Evolutionary conservation across 1,140 invertebrate species (phyloP).

Genomic region (Apolygus lucorum): DNA sequence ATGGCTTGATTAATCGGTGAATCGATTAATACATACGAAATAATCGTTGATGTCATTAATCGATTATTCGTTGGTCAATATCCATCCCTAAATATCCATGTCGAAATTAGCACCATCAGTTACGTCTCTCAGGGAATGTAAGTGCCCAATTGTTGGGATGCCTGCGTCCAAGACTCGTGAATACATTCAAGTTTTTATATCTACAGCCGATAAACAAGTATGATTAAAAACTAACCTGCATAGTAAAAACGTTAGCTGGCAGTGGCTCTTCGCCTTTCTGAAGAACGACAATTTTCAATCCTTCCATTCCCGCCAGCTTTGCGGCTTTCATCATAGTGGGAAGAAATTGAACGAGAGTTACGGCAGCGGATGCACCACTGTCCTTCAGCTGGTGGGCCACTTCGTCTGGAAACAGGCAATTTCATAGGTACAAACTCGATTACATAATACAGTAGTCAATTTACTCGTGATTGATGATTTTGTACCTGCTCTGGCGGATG

Average conservation of each 20-base stretch:
- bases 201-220: too few relatives aligned
- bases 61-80: too few relatives aligned
- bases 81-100: too few relatives aligned
- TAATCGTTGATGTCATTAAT: too few relatives aligned
- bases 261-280: background rate
- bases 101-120: too few relatives aligned
- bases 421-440: background rate
- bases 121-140: too few relatives aligned
- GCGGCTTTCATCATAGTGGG: background rate
- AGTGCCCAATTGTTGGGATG: too few relatives aligned
- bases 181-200: too few relatives aligned
- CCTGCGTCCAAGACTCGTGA: too few relatives aligned
- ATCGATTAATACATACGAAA: too few relatives aligned
- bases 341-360: background rate
- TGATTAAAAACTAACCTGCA: background rate
- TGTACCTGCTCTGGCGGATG: background rate
- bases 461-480: background rate
- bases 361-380: background rate
- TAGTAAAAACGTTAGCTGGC: background rate
- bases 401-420: background rate
- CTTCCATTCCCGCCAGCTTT: background rate
- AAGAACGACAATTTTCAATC: background rate
- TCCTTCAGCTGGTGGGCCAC: background rate
- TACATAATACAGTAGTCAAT: background rate
- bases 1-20: too few relatives aligned